Evolutionary conservation across 2,888 invertebrate species (phyloP).

Genomic region (Polymixis lichenea): DNA sequence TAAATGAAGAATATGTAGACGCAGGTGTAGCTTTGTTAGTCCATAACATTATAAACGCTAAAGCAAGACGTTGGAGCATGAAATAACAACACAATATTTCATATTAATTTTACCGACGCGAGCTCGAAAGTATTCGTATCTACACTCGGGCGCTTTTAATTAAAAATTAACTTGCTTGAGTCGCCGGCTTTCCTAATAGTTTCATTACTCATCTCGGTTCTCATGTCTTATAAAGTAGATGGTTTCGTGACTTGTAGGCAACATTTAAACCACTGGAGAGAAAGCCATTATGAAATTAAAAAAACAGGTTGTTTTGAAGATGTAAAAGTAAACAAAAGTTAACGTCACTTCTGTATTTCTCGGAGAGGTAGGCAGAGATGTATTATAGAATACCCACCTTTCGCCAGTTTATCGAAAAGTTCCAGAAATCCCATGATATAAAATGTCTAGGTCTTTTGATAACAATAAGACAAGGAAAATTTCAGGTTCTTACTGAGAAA

Average conservation of each 20-base stretch:
- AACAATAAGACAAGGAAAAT: background rate
- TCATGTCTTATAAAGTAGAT: constrained; percentile 2
- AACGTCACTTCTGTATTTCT: background rate
- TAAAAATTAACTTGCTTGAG: constrained; percentile 59
- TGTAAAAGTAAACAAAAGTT: background rate
- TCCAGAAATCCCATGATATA: background rate
- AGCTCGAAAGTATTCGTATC: constrained; percentile 42
- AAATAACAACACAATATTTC: constrained; percentile 34
- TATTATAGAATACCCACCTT: background rate
- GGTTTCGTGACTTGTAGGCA: constrained; percentile 24
- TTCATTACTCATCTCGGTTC: constrained; percentile 63
- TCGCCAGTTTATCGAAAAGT: background rate
- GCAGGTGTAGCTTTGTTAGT: background rate
- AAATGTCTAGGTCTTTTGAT: background rate
- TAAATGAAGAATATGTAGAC: constrained; percentile 5
- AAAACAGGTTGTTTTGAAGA: background rate
- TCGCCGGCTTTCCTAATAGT: constrained; percentile 61
- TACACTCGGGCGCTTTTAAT: constrained; percentile 48
- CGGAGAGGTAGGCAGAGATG: background rate
- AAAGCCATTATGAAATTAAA: background rate
- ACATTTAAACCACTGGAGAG: background rate
- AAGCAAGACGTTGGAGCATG: constrained; percentile 4
- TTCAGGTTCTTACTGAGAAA: background rate
- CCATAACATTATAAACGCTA: background rate
- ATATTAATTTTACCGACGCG: constrained; percentile 46